Evolutionary conservation across 2,888 invertebrate species (phyloP).

Genomic region (Drosophila emarginata): DNA sequence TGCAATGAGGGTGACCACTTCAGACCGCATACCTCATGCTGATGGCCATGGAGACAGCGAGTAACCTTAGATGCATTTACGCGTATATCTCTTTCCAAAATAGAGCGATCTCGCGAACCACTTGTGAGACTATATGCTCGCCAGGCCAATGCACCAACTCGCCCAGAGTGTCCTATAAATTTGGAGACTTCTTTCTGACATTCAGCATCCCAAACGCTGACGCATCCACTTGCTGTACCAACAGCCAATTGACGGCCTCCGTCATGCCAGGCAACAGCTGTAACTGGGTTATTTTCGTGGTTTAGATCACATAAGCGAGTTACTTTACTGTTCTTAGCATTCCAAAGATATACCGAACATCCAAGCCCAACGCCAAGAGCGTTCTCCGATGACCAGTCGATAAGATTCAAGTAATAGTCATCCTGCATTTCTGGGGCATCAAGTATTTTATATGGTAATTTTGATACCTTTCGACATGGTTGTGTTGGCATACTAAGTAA

Average conservation of each 20-base stretch:
- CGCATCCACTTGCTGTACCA: slow-evolving; percentile 97
- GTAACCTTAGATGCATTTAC: slow-evolving; percentile 89
- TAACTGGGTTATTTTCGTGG: slow-evolving; percentile 95
- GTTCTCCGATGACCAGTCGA: slow-evolving; percentile 99
- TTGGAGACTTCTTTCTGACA: slow-evolving; percentile 89
- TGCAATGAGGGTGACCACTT: slow-evolving; percentile 99
- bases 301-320: slow-evolving; percentile 97
- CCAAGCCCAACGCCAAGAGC: slow-evolving; percentile 98
- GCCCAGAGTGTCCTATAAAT: slow-evolving; percentile 93
- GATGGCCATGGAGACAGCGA: slow-evolving; percentile 92
- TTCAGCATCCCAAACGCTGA: slow-evolving; percentile 97
- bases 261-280: slow-evolving; percentile 99
- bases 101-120: slow-evolving; percentile 96
- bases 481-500: slow-evolving; percentile 23
- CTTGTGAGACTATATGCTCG: slow-evolving; percentile 96
- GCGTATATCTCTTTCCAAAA: slow-evolving; percentile 95
- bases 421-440: slow-evolving; percentile 86
- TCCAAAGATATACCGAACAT: slow-evolving; percentile 99
- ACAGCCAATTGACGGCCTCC: slow-evolving; percentile 97
- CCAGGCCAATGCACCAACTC: slow-evolving; percentile 97
- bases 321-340: slow-evolving; percentile 98
- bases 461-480: slow-evolving; percentile 95
- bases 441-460: slow-evolving; percentile 95
- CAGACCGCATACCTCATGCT: slow-evolving; percentile 98
- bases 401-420: slow-evolving; percentile 98